Evolutionary conservation across 2,113 vertebrate species (phyloP), one percentile per base, ranked within the genome.

Genomic region (Ammodytes marinus): DNA sequence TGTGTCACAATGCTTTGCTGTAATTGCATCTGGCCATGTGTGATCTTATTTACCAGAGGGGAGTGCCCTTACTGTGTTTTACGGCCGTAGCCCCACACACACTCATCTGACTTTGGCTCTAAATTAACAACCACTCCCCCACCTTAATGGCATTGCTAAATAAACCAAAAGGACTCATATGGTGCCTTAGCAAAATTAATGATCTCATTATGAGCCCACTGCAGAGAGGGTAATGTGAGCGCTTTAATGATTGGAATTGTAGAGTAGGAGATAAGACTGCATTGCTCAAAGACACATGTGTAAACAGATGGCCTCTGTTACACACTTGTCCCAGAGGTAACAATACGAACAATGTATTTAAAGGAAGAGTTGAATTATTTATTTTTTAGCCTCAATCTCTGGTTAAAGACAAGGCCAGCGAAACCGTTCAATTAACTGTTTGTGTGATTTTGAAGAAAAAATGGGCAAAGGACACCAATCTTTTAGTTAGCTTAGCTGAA

Each of bases 201-300:
- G 82, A 86, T 72, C 60, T 69, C 89, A 72, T 88, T 86, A 86
- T 40, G 75, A 69, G 75, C 46, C 37, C 5, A 59, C 81, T 60
- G 68, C 60, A 19, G 79, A 57, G 64, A 74, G 2, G 0, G 11
- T n/a, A 57, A 53, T 54, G 65, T 50, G 64, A 40, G 12, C 37
- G 5, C 14, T 4, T 70, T 49, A 13, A 35, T 71, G 52, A 39
- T 19, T 63, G 46, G 47, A 19, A 13, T 14, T 57, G 13, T 52
- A 43, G 12, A 42, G 12, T 9, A 6, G 42, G 40, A 81, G 53
- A 74, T 4, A 42, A 46, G 27, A 37, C 6, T 59, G 46, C 53
- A 59, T 0, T 15, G 10, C 47, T 61, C 57, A 57, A 47, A 52
- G 68, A 74, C 19, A 5, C 53, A 61, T 71, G 15, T 27, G 42